phyloP scores from a whole-genome alignment of 2,888 invertebrate genomes.

The Sarcophaga carnaria region DNA sequence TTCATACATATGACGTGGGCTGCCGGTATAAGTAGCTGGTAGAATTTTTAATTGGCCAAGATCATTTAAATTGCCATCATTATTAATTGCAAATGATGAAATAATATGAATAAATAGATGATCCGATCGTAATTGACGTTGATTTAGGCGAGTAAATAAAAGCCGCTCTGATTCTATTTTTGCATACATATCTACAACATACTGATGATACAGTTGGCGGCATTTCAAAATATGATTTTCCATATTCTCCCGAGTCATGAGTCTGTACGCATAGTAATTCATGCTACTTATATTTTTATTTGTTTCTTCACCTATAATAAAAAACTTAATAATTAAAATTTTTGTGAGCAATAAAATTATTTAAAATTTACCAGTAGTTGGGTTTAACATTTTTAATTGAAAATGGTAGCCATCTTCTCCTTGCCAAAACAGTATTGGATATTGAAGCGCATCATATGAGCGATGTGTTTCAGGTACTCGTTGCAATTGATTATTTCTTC shows the following conservation, averaged over 20 bases:
- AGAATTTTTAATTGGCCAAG: conserved; percentile 10
- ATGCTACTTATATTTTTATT: conserved; percentile 56
- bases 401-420: too few relatives aligned
- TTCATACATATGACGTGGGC: conserved; percentile 29
- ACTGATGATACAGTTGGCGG: neutral
- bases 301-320: conserved; percentile 27
- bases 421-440: too few relatives aligned
- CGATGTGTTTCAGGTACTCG: too few relatives aligned
- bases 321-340: neutral
- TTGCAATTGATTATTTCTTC: too few relatives aligned
- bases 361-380: too few relatives aligned
- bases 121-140: neutral
- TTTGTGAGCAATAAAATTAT: conserved; percentile 9
- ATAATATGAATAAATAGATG: too few relatives aligned
- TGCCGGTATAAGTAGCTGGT: conserved; percentile 16
- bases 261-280: conserved; percentile 57
- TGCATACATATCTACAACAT: too few relatives aligned
- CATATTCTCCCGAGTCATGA: conserved; percentile 54
- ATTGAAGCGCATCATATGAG: too few relatives aligned
- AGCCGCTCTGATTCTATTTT: conserved; percentile 76
- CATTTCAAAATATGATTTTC: conserved; percentile 45
- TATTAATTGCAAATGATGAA: too few relatives aligned
- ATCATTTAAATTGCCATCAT: conserved; percentile 8
- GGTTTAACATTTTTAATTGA: conserved; percentile 49
- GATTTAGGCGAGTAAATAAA: neutral